Evolutionary conservation across 2,113 vertebrate species (phyloP).

Genomic region (Chionis minor): DNA sequence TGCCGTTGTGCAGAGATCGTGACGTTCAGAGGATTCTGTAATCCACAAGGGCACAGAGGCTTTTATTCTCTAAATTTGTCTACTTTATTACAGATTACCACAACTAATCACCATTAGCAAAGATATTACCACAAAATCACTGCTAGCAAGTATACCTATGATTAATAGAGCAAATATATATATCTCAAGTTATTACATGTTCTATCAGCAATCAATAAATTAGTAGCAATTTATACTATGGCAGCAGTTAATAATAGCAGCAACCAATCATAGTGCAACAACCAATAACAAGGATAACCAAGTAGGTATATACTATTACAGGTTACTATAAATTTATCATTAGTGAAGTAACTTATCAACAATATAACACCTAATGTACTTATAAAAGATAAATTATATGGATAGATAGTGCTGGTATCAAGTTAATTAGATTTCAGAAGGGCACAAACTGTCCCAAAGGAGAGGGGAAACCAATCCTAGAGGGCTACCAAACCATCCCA

Average conservation of each 20-base stretch:
- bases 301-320: background rate
- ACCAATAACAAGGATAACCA: background rate
- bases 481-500: background rate
- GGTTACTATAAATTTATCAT: background rate
- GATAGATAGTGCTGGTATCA: background rate
- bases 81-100: background rate
- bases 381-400: background rate
- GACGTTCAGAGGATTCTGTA: background rate
- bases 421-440: background rate
- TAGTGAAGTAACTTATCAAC: background rate
- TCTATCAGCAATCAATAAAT: background rate
- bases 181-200: background rate
- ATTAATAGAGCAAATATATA: background rate
- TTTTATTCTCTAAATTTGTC: background rate
- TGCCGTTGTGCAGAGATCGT: accelerated
- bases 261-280: no score
- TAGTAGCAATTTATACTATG: background rate
- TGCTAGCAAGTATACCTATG: no score
- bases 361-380: background rate
- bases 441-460: background rate
- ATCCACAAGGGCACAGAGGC: background rate
- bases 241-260: background rate
- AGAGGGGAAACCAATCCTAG: background rate
- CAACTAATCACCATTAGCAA: background rate
- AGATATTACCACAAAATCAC: background rate